A percentile compares a stretch with the other conserved stretches of the same genome.
phyloP scores from a whole-genome alignment of 2,113 vertebrate species.

The Oryzias celebensis region DNA sequence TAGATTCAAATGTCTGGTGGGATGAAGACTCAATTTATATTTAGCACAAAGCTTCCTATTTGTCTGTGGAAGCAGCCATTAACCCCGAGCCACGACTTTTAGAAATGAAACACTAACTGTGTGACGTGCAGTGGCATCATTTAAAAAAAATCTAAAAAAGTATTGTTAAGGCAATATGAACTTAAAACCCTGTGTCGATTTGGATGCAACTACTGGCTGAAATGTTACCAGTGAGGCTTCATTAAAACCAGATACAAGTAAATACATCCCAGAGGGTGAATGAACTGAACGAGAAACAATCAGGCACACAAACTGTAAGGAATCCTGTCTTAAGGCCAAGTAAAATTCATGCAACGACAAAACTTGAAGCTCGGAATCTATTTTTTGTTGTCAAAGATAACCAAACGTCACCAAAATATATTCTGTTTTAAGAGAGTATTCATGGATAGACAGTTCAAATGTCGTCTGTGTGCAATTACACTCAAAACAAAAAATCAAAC shows the following conservation, averaged over 20 bases:
- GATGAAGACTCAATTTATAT: not conserved
- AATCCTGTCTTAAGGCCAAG: not conserved
- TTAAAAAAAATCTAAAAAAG: not conserved
- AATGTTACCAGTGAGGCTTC: slow-evolving; percentile 43
- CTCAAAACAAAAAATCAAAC: too few relatives aligned
- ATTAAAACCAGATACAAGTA: slow-evolving; percentile 38
- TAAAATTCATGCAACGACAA: not conserved
- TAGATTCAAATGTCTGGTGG: not conserved
- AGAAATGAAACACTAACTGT: slow-evolving; percentile 9
- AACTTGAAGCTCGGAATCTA: not conserved
- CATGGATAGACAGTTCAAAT: slow-evolving; percentile 3
- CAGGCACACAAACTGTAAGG: slow-evolving; percentile 10
- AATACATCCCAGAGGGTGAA: slow-evolving; percentile 22
- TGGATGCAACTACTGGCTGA: slow-evolving; percentile 15
- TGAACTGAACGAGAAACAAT: not conserved
- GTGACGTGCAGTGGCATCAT: slow-evolving; percentile 2
- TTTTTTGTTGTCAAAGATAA: not conserved
- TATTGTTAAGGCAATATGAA: slow-evolving; percentile 5
- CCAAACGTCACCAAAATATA: not conserved
- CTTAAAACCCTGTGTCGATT: slow-evolving; percentile 17
- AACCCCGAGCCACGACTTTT: slow-evolving; percentile 4
- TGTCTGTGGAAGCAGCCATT: not conserved
- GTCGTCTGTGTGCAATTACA: too few relatives aligned
- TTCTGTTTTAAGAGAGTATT: not conserved
- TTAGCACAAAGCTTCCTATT: not conserved